A percentile compares a stretch with the other conserved stretches of the same genome.
phyloP scores from a whole-genome alignment of 2,113 vertebrate species.

The Podocnemis expansa region DNA sequence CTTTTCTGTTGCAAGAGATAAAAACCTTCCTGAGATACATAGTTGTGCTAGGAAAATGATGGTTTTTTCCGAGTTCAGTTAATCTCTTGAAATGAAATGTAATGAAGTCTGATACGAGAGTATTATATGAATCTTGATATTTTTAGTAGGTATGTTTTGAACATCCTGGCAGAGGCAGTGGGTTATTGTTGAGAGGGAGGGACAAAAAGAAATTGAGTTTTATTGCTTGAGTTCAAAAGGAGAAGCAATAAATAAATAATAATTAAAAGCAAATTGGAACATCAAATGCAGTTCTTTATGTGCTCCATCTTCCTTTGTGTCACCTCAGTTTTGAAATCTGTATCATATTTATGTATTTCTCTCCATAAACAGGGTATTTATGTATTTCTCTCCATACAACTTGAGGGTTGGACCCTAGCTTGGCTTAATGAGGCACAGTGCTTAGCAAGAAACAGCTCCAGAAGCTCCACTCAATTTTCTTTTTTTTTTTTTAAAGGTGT shows the following conservation, averaged over 20 bases:
- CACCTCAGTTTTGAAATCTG: background rate
- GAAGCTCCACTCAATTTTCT: too few relatives aligned
- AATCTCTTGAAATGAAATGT: slow-evolving; percentile 62
- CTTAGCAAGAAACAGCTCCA: too few relatives aligned
- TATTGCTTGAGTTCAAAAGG: slow-evolving; percentile 15
- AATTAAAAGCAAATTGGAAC: background rate
- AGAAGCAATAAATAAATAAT: background rate
- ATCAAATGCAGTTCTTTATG: background rate
- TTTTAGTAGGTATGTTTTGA: slow-evolving; percentile 36
- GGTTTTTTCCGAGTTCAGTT: slow-evolving; percentile 59
- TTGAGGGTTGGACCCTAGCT: background rate
- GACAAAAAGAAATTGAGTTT: background rate
- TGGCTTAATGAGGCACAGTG: background rate
- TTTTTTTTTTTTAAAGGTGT: too few relatives aligned
- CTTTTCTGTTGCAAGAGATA: slow-evolving; percentile 56
- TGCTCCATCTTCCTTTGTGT: background rate
- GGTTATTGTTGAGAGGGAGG: background rate
- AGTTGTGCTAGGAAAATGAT: slow-evolving; percentile 74
- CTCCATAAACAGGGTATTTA: background rate
- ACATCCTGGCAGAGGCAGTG: background rate
- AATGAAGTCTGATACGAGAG: slow-evolving; percentile 53
- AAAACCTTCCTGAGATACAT: slow-evolving; percentile 70
- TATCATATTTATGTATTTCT: background rate
- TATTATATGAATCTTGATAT: slow-evolving; percentile 40
- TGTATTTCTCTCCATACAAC: background rate